Evolutionary conservation across 2,888 invertebrate genomes (phyloP), one percentile per base, ranked within the genome.

Genomic region (Drosophila meridiana): DNA sequence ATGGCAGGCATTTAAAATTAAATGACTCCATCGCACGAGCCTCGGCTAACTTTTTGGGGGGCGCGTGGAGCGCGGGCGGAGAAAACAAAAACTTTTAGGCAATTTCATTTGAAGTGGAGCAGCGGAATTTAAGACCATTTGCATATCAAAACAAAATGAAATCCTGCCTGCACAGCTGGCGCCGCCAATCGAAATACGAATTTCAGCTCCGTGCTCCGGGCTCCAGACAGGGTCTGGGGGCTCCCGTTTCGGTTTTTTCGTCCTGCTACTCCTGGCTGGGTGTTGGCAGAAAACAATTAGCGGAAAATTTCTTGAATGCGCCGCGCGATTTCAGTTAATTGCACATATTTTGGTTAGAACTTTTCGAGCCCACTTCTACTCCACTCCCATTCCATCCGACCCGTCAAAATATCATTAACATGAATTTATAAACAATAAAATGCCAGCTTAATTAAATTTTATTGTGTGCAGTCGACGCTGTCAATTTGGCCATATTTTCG

Each of bases 361-460:
- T 56, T 55, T 43, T 56, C 32, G 57, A 6, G 20, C 53, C 34
- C 20, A 20, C 20, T 20, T 20, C 20, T 20, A 20, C 20, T 20
- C 53, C 28, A 28, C 38, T 5, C n/a, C 42, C 42, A n/a, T 26
- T 9, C 38, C 13, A 47, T 11, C 8, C 60, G 14, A 28, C 57
- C 63, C 65, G 77, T 69, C 78, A 73, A 81, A 87, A 88, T 88
- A 90, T 87, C 89, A 90, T 87, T 87, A 90, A 85, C 87, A 87
- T 88, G 86, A 87, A 87, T 87, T 87, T 88, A 88, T 86, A 86
- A 90, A 90, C 90, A 88, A 90, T 87, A 81, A 86, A 88, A 81
- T 58, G 72, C 73, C 63, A 60, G 90, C 90, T 87, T 90, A 87
- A 87, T 87, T 87, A 80, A 87, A 87, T 90, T 88, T 90, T 67